These are phyloP conservation scores for Micromys minutus DNA, from an alignment of 2,113 vertebrate species.

Conservation along the genomic window DNA sequence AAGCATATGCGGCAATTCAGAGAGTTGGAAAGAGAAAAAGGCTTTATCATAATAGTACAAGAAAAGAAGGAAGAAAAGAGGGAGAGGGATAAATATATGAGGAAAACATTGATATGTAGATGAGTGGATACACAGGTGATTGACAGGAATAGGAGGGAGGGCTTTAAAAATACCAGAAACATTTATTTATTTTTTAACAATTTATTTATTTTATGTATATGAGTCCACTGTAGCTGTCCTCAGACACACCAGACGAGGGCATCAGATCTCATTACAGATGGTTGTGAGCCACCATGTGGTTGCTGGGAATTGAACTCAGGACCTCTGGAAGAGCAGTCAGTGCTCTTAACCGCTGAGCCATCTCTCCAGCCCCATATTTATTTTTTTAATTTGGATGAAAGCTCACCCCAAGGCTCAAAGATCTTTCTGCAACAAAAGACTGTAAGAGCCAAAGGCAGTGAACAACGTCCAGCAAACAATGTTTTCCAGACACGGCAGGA, in stretches of 20 bases:
- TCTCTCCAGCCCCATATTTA: neutral
- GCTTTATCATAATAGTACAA: neutral
- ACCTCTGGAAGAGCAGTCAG: too few relatives aligned
- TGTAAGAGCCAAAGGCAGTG: neutral
- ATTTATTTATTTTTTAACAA: conserved; percentile 17
- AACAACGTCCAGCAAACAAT: neutral
- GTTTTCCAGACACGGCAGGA: neutral
- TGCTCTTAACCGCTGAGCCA: too few relatives aligned
- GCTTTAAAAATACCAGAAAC: neutral
- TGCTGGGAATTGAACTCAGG: too few relatives aligned
- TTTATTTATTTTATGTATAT: too few relatives aligned
- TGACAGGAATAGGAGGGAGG: neutral
- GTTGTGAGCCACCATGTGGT: too few relatives aligned
- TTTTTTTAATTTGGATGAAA: conserved; percentile 8
- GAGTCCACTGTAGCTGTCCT: too few relatives aligned
- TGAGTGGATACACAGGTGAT: too few relatives aligned
- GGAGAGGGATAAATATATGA: neutral
- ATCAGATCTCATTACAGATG: too few relatives aligned
- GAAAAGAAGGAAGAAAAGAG: neutral
- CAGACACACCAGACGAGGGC: too few relatives aligned
- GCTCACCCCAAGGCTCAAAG: neutral
- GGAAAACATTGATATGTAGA: too few relatives aligned
- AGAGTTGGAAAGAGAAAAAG: neutral
- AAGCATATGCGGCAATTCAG: neutral
- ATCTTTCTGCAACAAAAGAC: neutral